Conservation (phyloP, 1,140 invertebrate species). For the Amphibalanus amphitrite region DNA sequence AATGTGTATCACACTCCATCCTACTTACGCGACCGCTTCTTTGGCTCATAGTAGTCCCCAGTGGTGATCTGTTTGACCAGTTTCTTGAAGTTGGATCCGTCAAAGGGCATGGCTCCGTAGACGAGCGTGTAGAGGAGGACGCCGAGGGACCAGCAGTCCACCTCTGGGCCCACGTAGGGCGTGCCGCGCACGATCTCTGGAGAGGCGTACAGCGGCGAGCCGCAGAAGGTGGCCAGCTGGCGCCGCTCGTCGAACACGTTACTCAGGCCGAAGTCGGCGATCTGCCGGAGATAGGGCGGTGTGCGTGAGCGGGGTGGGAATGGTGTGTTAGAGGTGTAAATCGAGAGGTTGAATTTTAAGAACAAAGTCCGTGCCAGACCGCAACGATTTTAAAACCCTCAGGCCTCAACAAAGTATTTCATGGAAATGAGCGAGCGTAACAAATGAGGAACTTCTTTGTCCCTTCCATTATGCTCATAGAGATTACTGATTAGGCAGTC, state of each 20-base stretch:
- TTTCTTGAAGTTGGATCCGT: slow-evolving; percentile 93
- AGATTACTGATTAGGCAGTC: too few relatives aligned
- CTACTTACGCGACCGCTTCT: slow-evolving; percentile 69
- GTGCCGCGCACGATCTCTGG: slow-evolving; percentile 97
- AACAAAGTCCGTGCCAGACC: too few relatives aligned
- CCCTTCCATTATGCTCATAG: too few relatives aligned
- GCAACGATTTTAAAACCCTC: too few relatives aligned
- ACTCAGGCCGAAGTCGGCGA: slow-evolving; percentile 96
- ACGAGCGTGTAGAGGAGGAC: slow-evolving; percentile 94
- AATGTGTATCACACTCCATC: too few relatives aligned
- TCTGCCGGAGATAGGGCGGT: too few relatives aligned
- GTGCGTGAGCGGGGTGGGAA: too few relatives aligned
- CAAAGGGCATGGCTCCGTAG: slow-evolving; percentile 99
- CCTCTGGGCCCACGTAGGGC: slow-evolving; percentile 92
- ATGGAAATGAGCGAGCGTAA: too few relatives aligned
- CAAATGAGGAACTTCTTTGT: too few relatives aligned
- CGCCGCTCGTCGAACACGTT: slow-evolving; percentile 85
- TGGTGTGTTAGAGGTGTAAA: too few relatives aligned
- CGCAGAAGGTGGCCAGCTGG: slow-evolving; percentile 87
- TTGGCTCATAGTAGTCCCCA: slow-evolving; percentile 93
- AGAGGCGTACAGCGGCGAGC: slow-evolving; percentile 92
- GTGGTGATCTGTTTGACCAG: slow-evolving; percentile 92
- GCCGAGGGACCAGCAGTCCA: slow-evolving; percentile 85
- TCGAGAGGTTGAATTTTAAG: too few relatives aligned
- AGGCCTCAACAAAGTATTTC: too few relatives aligned